A percentile compares a stretch with the other conserved stretches of the same genome.
Evolutionary conservation across 92 coral and sea anemone species (phyloP).

Genomic region (Epizoanthus fatuus): DNA sequence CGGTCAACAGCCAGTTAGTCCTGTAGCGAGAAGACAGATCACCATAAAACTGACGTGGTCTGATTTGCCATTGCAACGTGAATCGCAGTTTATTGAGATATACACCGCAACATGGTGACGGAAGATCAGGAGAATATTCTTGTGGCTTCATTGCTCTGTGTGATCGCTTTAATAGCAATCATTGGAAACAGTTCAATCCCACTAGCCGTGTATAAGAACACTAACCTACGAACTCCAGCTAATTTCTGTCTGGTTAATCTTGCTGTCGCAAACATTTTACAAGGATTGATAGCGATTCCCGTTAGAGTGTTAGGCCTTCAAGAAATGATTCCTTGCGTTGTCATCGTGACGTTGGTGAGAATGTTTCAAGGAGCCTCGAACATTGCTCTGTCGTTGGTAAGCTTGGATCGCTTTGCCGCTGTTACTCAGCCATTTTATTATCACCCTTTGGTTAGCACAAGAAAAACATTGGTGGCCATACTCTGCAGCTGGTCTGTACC

Average conservation of each 20-base stretch:
- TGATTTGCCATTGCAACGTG: background rate
- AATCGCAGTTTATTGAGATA: background rate
- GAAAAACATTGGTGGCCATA: background rate
- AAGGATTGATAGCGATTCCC: constrained; percentile 40
- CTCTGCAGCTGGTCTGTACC: background rate
- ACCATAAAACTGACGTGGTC: too few relatives aligned
- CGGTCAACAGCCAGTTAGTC: constrained; percentile 14
- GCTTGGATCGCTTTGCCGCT: constrained; percentile 32
- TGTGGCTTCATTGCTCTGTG: constrained; percentile 27
- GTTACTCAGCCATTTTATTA: constrained; percentile 34
- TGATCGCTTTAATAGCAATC: constrained; percentile 25
- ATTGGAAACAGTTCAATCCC: constrained; percentile 28
- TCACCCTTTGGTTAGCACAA: constrained; percentile 18
- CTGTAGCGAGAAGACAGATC: too few relatives aligned
- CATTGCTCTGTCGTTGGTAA: constrained; percentile 36
- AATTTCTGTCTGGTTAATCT: constrained; percentile 35
- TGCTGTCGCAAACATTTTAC: constrained; percentile 41
- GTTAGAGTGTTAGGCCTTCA: constrained; percentile 33
- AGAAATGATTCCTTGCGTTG: constrained; percentile 18
- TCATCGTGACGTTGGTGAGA: background rate
- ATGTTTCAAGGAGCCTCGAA: constrained; percentile 32
- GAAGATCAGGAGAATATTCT: constrained; percentile 13
- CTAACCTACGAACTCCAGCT: constrained; percentile 30
- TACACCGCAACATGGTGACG: background rate
- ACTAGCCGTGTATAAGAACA: constrained; percentile 26